Conservation (phyloP, 2,113 vertebrate species). For the Carettochelys insculpta region DNA sequence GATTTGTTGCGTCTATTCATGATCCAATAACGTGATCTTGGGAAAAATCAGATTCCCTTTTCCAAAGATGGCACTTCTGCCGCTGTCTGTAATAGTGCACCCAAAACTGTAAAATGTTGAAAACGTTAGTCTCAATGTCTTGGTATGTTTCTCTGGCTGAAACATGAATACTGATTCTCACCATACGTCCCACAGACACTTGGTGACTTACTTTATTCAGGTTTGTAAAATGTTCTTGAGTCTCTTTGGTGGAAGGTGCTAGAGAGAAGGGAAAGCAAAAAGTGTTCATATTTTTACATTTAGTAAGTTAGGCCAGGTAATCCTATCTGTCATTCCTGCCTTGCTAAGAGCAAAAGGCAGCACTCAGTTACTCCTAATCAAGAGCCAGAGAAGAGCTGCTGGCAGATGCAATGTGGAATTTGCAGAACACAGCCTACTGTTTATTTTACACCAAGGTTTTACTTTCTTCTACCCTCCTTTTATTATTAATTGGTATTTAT, state of each 20-base stretch:
- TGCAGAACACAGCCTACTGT: conserved; percentile 28
- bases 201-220: neutral
- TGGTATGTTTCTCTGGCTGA: neutral
- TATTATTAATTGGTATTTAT: conserved; percentile 77
- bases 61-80: neutral
- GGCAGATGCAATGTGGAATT: conserved; percentile 32
- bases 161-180: neutral
- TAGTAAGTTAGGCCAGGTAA: neutral
- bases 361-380: conserved; percentile 40
- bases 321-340: conserved; percentile 21
- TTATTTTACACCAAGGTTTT: conserved; percentile 35
- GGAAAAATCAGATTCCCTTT: neutral
- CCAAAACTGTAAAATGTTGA: neutral
- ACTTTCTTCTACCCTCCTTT: conserved; percentile 50
- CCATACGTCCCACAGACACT: neutral
- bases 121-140: neutral
- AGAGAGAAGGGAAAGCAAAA: conserved; percentile 31
- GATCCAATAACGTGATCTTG: neutral
- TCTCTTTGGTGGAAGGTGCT: conserved; percentile 9
- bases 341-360: conserved; percentile 34
- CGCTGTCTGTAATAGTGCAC: neutral
- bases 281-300: neutral
- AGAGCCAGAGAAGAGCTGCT: conserved; percentile 45
- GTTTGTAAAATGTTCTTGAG: neutral
- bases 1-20: neutral